Percentiles rank a stretch among this genome's conserved stretches.
phyloP scores from a whole-genome alignment of 2,888 invertebrate species.

The Thera obeliscata region DNA sequence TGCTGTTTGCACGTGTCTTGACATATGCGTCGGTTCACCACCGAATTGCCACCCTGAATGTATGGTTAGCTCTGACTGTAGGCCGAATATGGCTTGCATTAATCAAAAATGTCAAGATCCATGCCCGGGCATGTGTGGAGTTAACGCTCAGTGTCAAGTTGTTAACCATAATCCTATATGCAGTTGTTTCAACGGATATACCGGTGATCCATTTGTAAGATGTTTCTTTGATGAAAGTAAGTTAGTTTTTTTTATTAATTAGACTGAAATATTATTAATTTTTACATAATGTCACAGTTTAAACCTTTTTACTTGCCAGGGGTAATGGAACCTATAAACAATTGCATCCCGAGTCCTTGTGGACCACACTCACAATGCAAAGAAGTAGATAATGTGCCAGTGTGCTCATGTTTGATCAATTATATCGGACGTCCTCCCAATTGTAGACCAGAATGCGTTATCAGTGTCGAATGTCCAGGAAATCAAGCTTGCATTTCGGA shows the following conservation, averaged over 20 bases:
- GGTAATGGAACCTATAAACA: conserved; percentile 78
- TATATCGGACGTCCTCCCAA: conserved; percentile 92
- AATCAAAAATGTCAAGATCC: conserved; percentile 91
- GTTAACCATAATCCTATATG: conserved; percentile 92
- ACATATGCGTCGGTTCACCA: conserved; percentile 89
- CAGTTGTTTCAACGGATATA: conserved; percentile 87
- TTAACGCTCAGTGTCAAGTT: conserved; percentile 90
- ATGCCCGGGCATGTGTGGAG: conserved; percentile 90
- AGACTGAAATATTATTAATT: conserved; percentile 7
- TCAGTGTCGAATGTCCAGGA: conserved; percentile 89
- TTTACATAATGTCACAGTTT: conserved; percentile 8
- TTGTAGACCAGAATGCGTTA: conserved; percentile 90
- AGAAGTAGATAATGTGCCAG: conserved; percentile 86
- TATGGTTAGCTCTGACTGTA: conserved; percentile 91
- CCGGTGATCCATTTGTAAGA: conserved; percentile 91
- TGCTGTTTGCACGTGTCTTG: conserved; percentile 90
- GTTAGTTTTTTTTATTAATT: conserved; percentile 51
- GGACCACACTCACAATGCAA: conserved; percentile 91
- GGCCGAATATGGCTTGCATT: conserved; percentile 89
- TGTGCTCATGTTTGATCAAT: conserved; percentile 89
- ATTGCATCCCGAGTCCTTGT: conserved; percentile 90
- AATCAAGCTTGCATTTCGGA: conserved; percentile 89
- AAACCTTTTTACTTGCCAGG: conserved; percentile 26
- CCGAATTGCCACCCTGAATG: conserved; percentile 92
- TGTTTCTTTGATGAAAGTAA: conserved; percentile 87